A percentile compares a stretch with the other conserved stretches of the same genome.
Conservation (phyloP, 2,797 vertebrate species). For the Mycteria americana region DNA sequence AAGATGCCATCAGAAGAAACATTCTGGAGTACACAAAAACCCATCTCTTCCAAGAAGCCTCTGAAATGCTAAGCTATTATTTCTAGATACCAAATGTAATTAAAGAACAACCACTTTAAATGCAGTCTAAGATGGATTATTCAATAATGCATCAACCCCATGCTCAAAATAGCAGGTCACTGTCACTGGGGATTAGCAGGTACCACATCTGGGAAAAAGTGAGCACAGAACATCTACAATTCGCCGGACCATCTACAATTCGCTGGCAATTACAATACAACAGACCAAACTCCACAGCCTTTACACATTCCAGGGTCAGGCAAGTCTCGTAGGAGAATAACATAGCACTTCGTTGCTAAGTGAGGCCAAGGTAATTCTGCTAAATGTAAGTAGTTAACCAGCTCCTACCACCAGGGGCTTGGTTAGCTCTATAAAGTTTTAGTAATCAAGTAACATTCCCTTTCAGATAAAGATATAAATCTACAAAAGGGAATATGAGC, state of each 20-base stretch:
- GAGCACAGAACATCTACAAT: not conserved
- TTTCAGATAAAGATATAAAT: not conserved
- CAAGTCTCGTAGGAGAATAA: not conserved
- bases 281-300: not conserved
- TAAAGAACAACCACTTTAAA: conserved; percentile 29
- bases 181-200: conserved; percentile 17
- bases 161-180: conserved; percentile 31
- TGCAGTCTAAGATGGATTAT: not conserved
- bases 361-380: not conserved
- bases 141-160: conserved; percentile 52
- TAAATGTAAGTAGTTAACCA: not conserved
- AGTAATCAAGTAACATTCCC: not conserved
- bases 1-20: not conserved
- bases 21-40: not conserved
- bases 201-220: not conserved
- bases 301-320: not conserved
- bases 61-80: conserved; percentile 26
- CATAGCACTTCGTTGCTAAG: not conserved
- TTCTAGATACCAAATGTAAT: conserved; percentile 7
- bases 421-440: not conserved
- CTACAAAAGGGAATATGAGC: not conserved
- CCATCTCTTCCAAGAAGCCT: not conserved
- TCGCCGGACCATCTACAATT: not conserved
- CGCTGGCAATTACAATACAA: not conserved
- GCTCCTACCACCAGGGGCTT: not conserved